A percentile compares a stretch with the other conserved stretches of the same genome.
Evolutionary conservation across 2,797 vertebrate genomes (phyloP).

Genomic region (Poeciliopsis gracilis): DNA sequence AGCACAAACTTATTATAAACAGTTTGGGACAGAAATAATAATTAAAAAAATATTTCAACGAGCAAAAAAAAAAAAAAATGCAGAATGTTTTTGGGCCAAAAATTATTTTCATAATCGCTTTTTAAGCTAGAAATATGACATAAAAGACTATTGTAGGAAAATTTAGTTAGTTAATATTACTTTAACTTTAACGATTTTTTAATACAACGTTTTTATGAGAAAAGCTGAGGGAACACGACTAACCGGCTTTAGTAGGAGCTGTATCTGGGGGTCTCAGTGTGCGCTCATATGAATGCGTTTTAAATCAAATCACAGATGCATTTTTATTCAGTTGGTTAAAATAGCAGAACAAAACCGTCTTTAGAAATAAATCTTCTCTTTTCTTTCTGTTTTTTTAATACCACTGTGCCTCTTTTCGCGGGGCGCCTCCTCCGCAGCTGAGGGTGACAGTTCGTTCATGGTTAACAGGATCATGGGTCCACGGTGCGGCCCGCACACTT

Average conservation of each 20-base stretch:
- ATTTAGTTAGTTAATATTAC: no score
- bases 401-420: constrained; percentile 69
- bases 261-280: constrained; percentile 85
- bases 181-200: constrained; percentile 27
- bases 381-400: constrained; percentile 56
- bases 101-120: no score
- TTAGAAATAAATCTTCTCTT: constrained; percentile 87
- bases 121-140: no score
- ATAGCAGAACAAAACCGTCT: constrained; percentile 91
- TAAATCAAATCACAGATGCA: constrained; percentile 96
- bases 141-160: no score
- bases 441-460: constrained; percentile 99
- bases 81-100: no score
- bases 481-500: constrained; percentile 88
- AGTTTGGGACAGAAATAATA: not conserved
- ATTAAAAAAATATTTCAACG: not conserved
- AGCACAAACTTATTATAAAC: not conserved
- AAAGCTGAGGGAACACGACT: constrained; percentile 79
- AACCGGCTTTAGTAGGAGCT: constrained; percentile 86
- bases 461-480: constrained; percentile 95
- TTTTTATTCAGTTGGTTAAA: constrained; percentile 95
- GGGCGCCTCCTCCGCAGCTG: constrained; percentile 87
- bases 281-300: constrained; percentile 90
- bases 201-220: constrained; percentile 57
- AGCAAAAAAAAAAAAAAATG: not conserved